Evolutionary conservation across 1,140 invertebrate species (phyloP).

Genomic region (Thaumatotibia leucotreta): DNA sequence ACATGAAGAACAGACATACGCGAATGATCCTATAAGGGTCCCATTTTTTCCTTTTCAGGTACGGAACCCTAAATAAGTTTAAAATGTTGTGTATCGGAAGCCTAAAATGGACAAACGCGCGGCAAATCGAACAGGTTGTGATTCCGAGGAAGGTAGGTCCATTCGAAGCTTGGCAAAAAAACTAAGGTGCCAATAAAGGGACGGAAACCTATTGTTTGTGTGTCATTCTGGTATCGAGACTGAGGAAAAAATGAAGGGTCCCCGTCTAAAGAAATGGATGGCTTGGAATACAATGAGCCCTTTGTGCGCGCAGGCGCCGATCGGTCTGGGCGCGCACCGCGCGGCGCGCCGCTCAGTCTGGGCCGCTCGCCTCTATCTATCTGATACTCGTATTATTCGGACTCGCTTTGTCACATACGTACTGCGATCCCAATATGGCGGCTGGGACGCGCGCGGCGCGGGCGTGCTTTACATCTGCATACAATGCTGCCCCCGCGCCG

Average conservation of each 20-base stretch:
- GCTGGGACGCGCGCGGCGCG: conserved; percentile 15
- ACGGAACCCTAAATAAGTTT: background rate
- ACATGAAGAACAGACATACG: too few species aligned
- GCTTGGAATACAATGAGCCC: conserved; percentile 63
- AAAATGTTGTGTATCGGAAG: background rate
- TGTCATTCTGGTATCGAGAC: conserved; percentile 68
- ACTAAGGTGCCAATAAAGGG: conserved; percentile 74
- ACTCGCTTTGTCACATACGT: conserved; percentile 38
- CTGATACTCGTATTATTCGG: conserved; percentile 7
- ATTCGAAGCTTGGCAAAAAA: conserved; percentile 66
- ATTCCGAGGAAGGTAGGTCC: conserved; percentile 62
- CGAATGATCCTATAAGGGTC: too few species aligned
- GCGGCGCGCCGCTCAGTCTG: conserved; percentile 34
- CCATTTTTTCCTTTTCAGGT: too few species aligned
- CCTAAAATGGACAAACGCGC: background rate
- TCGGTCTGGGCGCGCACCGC: conserved; percentile 59
- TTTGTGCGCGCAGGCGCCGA: conserved; percentile 72
- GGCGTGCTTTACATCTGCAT: conserved; percentile 30
- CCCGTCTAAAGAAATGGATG: conserved; percentile 53
- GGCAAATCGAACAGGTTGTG: conserved; percentile 56
- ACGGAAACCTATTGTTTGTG: conserved; percentile 74
- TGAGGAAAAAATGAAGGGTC: conserved; percentile 61
- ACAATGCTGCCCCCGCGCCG: conserved; percentile 32
- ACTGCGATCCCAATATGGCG: conserved; percentile 33
- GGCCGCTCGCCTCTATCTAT: conserved; percentile 17